Conservation (phyloP, 35 echinoderm and acorn worm species). For the Eucidaris tribuloides region DNA sequence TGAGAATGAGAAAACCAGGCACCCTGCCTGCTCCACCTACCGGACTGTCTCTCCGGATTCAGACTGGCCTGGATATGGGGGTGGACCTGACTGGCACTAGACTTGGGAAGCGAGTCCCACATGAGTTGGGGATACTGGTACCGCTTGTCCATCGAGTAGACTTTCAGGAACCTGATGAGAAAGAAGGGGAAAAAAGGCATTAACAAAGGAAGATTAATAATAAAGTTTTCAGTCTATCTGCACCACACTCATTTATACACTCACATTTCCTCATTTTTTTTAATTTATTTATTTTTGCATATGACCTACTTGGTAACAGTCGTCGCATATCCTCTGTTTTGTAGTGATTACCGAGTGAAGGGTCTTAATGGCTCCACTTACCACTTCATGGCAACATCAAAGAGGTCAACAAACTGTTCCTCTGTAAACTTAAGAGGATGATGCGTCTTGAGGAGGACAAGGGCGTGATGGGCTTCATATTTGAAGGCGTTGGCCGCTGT, state of each 20-base stretch:
- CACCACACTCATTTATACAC: too few species aligned
- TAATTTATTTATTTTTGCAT: too few species aligned
- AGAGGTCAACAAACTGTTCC: conserved; percentile 77
- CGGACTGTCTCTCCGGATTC: conserved; percentile 56
- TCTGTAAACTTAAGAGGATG: conserved; percentile 62
- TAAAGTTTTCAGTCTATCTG: too few species aligned
- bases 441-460: conserved; percentile 78
- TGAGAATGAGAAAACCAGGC: too few species aligned
- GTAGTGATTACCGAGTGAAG: too few species aligned
- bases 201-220: too few species aligned
- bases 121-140: conserved; percentile 66
- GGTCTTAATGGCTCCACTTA: too few species aligned
- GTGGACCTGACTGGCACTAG: conserved; percentile 79
- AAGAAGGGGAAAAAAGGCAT: too few species aligned
- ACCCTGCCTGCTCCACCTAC: too few species aligned
- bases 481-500: conserved; percentile 96
- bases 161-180: conserved; percentile 84
- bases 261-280: too few species aligned
- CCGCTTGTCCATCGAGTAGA: conserved; percentile 56
- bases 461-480: conserved; percentile 79
- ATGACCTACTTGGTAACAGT: too few species aligned
- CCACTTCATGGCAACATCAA: conserved; percentile 89
- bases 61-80: conserved; percentile 67
- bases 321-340: too few species aligned
- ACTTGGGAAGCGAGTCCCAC: conserved; percentile 74